Percentiles rank a stretch among this genome's conserved stretches.
These are phyloP conservation scores for Pangasius larnaudii DNA, from an alignment of 2,797 vertebrate species.

Conservation along the genomic window DNA sequence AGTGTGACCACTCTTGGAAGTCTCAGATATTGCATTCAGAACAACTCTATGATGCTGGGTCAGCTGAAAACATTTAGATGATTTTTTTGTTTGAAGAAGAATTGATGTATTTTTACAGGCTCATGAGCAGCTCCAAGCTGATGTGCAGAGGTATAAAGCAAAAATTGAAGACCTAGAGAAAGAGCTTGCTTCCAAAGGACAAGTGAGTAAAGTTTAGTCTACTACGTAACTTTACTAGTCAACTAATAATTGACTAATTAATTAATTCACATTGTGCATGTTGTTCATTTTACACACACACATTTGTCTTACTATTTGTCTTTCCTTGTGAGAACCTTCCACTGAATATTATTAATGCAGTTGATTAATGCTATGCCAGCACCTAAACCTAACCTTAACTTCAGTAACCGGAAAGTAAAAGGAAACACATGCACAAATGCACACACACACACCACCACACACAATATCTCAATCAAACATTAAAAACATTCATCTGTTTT, in stretches of 20 bases:
- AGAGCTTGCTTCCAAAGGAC: constrained; percentile 88
- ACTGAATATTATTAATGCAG: no score
- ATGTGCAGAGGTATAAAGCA: constrained; percentile 91
- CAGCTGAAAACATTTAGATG: not conserved
- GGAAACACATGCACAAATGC: not conserved
- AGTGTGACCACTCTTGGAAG: not conserved
- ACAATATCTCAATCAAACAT: not conserved
- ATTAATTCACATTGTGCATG: not conserved
- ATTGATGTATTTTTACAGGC: constrained; percentile 73
- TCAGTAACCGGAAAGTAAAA: no score
- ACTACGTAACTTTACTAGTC: not conserved
- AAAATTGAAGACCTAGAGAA: constrained; percentile 98
- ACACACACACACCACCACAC: not conserved
- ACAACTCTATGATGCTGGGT: not conserved
- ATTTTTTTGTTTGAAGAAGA: not conserved
- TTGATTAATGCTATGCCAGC: no score
- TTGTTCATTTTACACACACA: not conserved
- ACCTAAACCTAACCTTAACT: no score
- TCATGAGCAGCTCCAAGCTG: constrained; percentile 93
- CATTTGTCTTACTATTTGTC: no score
- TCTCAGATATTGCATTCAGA: not conserved
- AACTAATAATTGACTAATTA: not conserved
- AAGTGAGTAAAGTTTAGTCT: constrained; percentile 74
- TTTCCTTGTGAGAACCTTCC: no score
- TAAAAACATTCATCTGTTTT: not conserved